Evolutionary conservation across 1,140 invertebrate species (phyloP).

Genomic region (Lasaia peninsularis): DNA sequence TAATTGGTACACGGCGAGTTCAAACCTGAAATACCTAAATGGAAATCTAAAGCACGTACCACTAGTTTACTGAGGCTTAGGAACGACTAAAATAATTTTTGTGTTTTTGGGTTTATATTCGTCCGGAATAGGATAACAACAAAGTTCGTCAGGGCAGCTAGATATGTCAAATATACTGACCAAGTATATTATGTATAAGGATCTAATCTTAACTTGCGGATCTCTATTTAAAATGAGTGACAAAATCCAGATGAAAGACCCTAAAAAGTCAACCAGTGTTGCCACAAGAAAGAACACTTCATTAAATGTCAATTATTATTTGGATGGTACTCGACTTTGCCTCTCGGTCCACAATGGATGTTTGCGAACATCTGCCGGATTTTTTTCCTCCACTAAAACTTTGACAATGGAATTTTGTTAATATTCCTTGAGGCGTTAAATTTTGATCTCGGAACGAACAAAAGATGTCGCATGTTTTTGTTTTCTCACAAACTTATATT

Average conservation of each 20-base stretch:
- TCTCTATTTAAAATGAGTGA: background rate
- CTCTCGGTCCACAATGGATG: slow-evolving; percentile 34
- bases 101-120: too few species aligned
- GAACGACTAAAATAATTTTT: too few species aligned
- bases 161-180: too few species aligned
- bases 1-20: too few species aligned
- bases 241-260: slow-evolving; percentile 8
- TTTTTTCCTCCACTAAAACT: slow-evolving; percentile 31
- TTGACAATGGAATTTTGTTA: slow-evolving; percentile 37
- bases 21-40: too few species aligned
- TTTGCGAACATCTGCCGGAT: slow-evolving; percentile 45
- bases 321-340: slow-evolving; percentile 36
- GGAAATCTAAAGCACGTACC: too few species aligned
- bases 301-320: slow-evolving; percentile 53
- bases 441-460: slow-evolving; percentile 37
- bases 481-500: slow-evolving; percentile 11
- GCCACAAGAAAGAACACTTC: slow-evolving; percentile 38
- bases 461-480: slow-evolving; percentile 36
- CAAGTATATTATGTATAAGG: background rate
- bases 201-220: background rate
- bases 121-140: too few species aligned
- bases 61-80: too few species aligned
- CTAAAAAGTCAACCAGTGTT: slow-evolving; percentile 27
- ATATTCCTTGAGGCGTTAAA: slow-evolving; percentile 45
- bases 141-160: too few species aligned